These are phyloP conservation scores for Hyalella azteca DNA, from an alignment of 2,888 invertebrate genomes.

Conservation along the genomic window DNA sequence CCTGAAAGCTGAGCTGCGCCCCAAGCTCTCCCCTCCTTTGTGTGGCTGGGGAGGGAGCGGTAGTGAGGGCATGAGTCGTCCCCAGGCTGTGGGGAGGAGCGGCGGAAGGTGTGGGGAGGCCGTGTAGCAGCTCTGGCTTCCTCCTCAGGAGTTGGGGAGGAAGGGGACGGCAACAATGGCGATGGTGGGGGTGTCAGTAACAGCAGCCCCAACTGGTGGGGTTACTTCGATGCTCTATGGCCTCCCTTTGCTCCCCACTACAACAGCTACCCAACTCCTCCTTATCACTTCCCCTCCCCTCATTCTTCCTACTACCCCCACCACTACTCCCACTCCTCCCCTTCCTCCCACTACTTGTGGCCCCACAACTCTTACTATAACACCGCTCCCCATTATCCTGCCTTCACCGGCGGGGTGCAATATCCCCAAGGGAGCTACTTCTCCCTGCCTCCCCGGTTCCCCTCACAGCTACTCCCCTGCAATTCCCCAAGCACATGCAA, in stretches of 20 bases:
- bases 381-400: slow-evolving; percentile 2
- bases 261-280: slow-evolving; percentile 10
- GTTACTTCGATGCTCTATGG: slow-evolving; percentile 33
- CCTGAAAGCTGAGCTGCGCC: too few relatives aligned
- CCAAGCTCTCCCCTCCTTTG: too few relatives aligned
- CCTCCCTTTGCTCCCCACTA: not conserved
- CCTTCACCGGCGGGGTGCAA: not conserved
- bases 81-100: not conserved
- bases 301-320: not conserved
- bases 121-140: slow-evolving; percentile 25
- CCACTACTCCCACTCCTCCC: slow-evolving; percentile 27
- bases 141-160: slow-evolving; percentile 34
- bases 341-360: not conserved
- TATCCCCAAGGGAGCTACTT: slow-evolving; percentile 20
- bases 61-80: not conserved
- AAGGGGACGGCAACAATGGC: slow-evolving; percentile 16
- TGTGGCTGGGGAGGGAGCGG: too few relatives aligned
- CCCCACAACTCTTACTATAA: slow-evolving; percentile 5
- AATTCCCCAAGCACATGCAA: not conserved
- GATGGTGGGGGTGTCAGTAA: not conserved
- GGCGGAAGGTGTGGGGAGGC: slow-evolving; percentile 16
- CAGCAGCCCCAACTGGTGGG: slow-evolving; percentile 33
- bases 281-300: not conserved
- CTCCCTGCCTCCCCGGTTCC: not conserved
- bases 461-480: not conserved